Base-by-base conservation (phyloP, 2,113 vertebrate genomes). In the Nibea coibor region DNA sequence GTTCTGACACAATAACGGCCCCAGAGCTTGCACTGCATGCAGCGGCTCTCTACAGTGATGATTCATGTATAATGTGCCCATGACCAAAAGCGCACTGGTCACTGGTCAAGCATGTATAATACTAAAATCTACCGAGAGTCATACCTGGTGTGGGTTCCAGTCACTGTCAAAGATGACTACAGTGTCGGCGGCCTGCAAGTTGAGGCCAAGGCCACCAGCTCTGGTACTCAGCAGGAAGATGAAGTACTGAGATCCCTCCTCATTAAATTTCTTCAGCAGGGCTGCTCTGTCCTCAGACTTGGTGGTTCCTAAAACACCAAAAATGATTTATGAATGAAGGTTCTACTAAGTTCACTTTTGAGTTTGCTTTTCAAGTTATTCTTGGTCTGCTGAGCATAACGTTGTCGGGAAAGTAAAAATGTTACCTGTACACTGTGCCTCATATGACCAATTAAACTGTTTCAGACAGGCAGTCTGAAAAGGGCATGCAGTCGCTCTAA, bases 131-230 rank as follows among this genome's bases (percentile, higher is more conserved):
- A 42, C 8, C 0, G 54, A 11, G 1, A 20, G 20, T 53, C 6
- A 16, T 26, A 99, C 98, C 97, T 99, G 98, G 90, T 99, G 98
- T 0, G 98, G 98, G 79, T 99, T 99, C 98, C 98, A 99, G 94
- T 99, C 98, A 0, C 97, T 98, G 94, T 99, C 98, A 0, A 98
- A 99, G 90, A 99, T 99, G 83, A 99, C 94, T 20, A 99, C 98
- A 0, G 98, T 99, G 89, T 99, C 98, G 0, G 98, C 98, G 0
- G 98, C 97, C 94, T 99, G 98, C 7, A 99, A 95, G 80, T 99
- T 99, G 20, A 99, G 95, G 0, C 98, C 98, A 5, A 99, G 94
- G 0, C 98, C 98, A 0, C 98, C 98, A 0, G 98, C 98, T 6
- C 98, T 94, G 0, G 98, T 99, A 61, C 97, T 99, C 72, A 99